Evolutionary conservation across 2,797 vertebrate genomes (phyloP).

Genomic region (Oceanodroma leucorhoa): DNA sequence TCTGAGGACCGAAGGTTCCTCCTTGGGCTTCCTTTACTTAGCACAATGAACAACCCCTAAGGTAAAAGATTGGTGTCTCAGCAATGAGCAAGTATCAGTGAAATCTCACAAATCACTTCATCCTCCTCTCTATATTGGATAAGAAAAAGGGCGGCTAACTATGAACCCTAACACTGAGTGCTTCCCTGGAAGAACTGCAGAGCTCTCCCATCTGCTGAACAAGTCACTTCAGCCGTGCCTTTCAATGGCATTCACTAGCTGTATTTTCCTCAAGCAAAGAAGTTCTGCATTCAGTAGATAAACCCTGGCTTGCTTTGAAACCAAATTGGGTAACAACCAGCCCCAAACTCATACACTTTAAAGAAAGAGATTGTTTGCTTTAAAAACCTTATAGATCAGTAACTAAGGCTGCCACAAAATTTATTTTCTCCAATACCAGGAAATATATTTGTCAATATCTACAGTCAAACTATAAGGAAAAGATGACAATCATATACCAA

Average conservation of each 20-base stretch:
- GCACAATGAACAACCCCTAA: neutral
- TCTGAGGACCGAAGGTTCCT: neutral
- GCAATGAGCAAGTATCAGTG: neutral
- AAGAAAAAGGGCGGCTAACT: neutral
- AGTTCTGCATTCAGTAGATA: neutral
- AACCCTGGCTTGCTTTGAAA: neutral
- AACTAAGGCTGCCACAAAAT: neutral
- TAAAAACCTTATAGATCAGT: neutral
- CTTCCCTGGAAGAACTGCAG: neutral
- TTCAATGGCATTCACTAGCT: neutral
- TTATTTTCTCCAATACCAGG: neutral
- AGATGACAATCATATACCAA: neutral
- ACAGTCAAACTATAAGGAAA: neutral
- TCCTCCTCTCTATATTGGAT: accelerated
- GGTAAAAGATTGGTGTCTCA: neutral
- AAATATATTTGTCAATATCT: neutral
- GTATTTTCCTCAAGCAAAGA: neutral
- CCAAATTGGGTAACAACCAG: neutral
- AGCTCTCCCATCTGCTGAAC: neutral
- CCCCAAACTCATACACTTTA: neutral
- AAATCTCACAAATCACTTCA: neutral
- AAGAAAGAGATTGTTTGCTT: neutral
- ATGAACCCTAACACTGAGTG: neutral
- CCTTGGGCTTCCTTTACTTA: neutral
- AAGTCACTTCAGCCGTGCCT: neutral